Conservation (phyloP, 2,797 vertebrate genomes). For the Malurus splendens region DNA sequence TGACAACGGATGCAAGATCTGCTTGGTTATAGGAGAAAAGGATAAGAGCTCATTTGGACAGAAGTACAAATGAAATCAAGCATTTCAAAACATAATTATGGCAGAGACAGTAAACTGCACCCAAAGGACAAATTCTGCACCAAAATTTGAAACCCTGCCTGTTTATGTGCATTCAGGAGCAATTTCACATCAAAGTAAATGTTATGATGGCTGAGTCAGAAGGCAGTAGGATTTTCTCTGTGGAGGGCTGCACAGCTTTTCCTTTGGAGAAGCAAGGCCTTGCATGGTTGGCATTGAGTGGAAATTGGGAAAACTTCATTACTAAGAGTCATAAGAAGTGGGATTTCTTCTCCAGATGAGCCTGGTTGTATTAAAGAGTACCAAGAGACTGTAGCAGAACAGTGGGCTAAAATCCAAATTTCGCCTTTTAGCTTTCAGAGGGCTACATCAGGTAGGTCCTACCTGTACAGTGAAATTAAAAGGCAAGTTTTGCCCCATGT, state of each 20-base stretch:
- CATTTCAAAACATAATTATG: not conserved
- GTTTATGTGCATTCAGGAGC: not conserved
- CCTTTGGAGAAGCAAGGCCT: not conserved
- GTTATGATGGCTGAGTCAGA: not conserved
- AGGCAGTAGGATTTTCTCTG: not conserved
- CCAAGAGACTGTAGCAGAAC: not conserved
- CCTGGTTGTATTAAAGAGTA: not conserved
- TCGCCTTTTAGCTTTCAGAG: not conserved
- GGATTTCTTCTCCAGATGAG: not conserved
- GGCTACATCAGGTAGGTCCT: not conserved
- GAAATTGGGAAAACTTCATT: not conserved
- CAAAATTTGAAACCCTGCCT: not conserved
- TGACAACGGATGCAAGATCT: accelerated
- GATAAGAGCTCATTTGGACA: not conserved
- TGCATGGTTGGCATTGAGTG: not conserved
- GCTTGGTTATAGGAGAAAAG: not conserved
- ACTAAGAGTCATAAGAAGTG: not conserved
- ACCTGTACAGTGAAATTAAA: not conserved
- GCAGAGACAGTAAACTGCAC: not conserved
- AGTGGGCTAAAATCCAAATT: not conserved
- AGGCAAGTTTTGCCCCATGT: not conserved
- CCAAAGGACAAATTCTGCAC: not conserved
- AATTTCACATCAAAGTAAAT: not conserved
- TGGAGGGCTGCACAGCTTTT: not conserved
- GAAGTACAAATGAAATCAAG: not conserved